Conservation (phyloP, 1,140 invertebrate genomes). For the Melitaea cinxia region DNA sequence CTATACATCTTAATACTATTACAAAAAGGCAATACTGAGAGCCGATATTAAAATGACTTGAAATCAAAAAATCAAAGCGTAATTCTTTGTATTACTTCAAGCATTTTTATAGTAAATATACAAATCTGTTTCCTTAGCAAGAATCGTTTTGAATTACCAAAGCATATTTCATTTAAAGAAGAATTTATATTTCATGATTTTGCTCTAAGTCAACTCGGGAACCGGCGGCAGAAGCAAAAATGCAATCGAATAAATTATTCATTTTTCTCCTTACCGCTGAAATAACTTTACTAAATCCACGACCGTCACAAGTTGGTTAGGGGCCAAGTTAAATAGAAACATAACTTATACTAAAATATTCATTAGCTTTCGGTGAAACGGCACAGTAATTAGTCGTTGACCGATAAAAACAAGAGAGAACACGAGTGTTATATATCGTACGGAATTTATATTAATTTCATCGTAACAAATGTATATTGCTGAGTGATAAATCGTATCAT, state of each 20-base stretch:
- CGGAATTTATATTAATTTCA: no score
- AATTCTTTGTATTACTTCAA: neutral
- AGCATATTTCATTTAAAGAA: constrained; percentile 29
- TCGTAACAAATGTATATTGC: no score
- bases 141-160: constrained; percentile 23
- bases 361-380: neutral
- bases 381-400: neutral
- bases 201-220: constrained; percentile 21
- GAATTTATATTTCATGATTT: constrained; percentile 31
- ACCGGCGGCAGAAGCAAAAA: constrained; percentile 20
- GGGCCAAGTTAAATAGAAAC: constrained; percentile 16
- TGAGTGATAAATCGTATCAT: no score
- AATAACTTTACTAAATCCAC: constrained; percentile 26
- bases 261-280: constrained; percentile 28
- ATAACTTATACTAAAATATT: constrained; percentile 6
- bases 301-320: constrained; percentile 13
- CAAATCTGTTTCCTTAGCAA: constrained; percentile 8
- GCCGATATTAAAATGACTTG: no score
- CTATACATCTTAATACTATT: no score
- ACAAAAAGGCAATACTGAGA: no score
- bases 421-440: no score
- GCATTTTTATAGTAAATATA: neutral
- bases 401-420: no score
- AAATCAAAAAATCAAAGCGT: neutral
- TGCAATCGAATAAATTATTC: constrained; percentile 35